Conservation (phyloP, 2,113 vertebrate species). For the Alosa alosa region DNA sequence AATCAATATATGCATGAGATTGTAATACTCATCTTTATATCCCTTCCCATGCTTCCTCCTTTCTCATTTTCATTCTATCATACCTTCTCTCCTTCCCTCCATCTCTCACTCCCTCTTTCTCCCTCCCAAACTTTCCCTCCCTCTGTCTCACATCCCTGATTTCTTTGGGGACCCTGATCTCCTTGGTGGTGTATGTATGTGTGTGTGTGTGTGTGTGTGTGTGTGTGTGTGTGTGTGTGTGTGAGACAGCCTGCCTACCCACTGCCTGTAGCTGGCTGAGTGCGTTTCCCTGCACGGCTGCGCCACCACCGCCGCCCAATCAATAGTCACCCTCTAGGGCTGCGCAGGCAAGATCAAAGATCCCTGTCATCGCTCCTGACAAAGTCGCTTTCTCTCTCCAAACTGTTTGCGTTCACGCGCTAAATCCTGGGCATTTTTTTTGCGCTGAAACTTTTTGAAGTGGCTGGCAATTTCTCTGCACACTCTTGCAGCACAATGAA, state of each 20-base stretch:
- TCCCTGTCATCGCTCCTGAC: conserved; percentile 45
- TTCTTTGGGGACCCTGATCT: conserved; percentile 1
- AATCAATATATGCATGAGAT: background rate
- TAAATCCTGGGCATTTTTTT: conserved; percentile 37
- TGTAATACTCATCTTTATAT: background rate
- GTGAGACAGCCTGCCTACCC: conserved; percentile 37
- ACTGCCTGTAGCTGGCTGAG: conserved; percentile 37
- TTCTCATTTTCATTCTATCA: background rate
- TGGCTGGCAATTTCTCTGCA: conserved; percentile 24
- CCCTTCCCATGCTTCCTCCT: background rate
- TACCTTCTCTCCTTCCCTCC: background rate
- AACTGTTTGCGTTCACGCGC: conserved; percentile 32
- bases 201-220: background rate
- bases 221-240: conserved; percentile 5
- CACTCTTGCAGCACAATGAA: background rate
- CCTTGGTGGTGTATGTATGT: background rate
- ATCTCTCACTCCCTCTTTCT: background rate
- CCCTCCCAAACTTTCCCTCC: background rate
- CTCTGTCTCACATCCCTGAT: background rate
- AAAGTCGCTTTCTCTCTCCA: conserved; percentile 35
- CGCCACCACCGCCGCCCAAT: conserved; percentile 29
- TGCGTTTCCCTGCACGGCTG: conserved; percentile 37
- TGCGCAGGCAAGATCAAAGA: conserved; percentile 46
- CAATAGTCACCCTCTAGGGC: conserved; percentile 48
- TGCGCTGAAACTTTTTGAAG: conserved; percentile 37